These are phyloP conservation scores for Poeciliopsis gracilis DNA, from an alignment of 2,797 vertebrate species.

Conservation along the genomic window DNA sequence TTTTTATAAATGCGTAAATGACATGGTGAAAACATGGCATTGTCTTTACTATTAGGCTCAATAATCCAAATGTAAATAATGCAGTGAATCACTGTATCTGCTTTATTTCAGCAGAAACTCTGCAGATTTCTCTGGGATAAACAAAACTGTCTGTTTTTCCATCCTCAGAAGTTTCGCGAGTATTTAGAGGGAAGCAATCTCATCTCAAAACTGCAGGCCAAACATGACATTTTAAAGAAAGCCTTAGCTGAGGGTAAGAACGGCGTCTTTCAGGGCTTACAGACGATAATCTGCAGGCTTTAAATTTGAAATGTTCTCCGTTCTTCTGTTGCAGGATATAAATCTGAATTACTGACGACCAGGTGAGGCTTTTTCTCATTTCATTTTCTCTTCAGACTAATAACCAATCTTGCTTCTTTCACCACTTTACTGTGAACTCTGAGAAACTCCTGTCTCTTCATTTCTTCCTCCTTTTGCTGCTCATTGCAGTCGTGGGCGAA, in stretches of 20 bases:
- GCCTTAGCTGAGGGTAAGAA: slow-evolving; percentile 86
- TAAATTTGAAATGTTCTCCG: background rate
- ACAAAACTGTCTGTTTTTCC: slow-evolving; percentile 16
- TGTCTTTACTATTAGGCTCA: no score
- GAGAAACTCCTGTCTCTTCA: slow-evolving; percentile 16
- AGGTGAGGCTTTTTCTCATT: slow-evolving; percentile 62
- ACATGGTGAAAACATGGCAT: no score
- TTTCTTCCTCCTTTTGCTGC: slow-evolving; percentile 24
- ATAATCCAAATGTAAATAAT: no score
- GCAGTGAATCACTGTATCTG: background rate
- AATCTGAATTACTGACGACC: slow-evolving; percentile 81
- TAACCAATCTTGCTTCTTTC: slow-evolving; percentile 28
- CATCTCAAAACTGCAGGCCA: slow-evolving; percentile 90
- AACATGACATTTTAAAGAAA: slow-evolving; percentile 89
- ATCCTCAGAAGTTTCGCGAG: slow-evolving; percentile 87
- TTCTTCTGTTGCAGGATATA: slow-evolving; percentile 69
- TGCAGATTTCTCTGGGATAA: background rate
- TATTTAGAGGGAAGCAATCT: slow-evolving; percentile 88
- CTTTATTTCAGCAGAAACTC: background rate
- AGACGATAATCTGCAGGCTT: background rate
- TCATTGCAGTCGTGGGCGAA: slow-evolving; percentile 90
- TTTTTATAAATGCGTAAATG: no score
- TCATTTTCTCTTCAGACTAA: slow-evolving; percentile 18
- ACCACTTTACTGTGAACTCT: slow-evolving; percentile 22
- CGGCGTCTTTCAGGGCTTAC: background rate